Conservation (phyloP, 2,113 vertebrate species). For the Ibidorhyncha struthersii region DNA sequence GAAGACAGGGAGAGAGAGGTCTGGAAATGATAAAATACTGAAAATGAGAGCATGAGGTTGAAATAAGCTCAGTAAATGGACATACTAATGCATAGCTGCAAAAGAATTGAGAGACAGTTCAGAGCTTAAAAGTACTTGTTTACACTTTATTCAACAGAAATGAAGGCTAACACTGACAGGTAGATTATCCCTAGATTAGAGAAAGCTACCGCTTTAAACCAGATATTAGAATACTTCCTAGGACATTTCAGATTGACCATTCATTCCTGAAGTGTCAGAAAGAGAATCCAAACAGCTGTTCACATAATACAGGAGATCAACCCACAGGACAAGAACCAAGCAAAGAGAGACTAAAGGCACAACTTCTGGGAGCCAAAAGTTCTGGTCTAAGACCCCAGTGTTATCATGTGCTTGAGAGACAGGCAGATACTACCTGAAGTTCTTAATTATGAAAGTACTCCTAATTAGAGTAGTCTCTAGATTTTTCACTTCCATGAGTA, state of each 20-base stretch:
- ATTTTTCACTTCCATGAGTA: not conserved
- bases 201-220: not conserved
- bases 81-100: not conserved
- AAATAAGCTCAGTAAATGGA: not conserved
- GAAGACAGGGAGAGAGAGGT: not conserved
- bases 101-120: not conserved
- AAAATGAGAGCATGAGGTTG: not conserved
- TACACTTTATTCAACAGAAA: not conserved
- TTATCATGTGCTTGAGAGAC: not conserved
- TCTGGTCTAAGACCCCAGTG: not conserved
- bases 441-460: not conserved
- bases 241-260: not conserved
- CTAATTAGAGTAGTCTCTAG: not conserved
- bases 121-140: not conserved
- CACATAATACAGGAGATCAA: not conserved
- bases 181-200: not conserved
- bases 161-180: not conserved
- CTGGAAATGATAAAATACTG: not conserved
- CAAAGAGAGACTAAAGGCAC: not conserved
- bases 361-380: not conserved
- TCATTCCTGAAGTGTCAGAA: not conserved
- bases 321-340: not conserved
- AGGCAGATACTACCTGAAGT: not conserved
- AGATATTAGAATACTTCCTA: not conserved
- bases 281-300: not conserved